Evolutionary conservation across 2,888 invertebrate species (phyloP), one percentile per base, ranked within the genome.

Genomic region (Hoplodrina ambigua): DNA sequence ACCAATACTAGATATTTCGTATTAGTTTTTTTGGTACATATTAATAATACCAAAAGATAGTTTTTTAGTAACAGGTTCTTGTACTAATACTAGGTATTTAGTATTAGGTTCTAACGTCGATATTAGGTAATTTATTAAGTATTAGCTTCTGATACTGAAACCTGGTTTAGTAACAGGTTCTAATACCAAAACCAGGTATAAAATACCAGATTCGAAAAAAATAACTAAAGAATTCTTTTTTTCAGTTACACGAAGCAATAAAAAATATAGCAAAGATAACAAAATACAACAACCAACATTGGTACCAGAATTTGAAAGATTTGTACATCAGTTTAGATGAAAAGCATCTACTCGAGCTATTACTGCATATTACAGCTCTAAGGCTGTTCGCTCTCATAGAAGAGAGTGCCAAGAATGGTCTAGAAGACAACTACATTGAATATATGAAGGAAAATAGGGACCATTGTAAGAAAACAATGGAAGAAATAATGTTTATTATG

Each of bases 161-260:
- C 41, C 41, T 4, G 41, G 41, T 3, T 41, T 41, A 33, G 33
- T 33, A 33, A 5, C 6, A 33, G 41, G 41, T 41, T 11, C 41
- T 41, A 41, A 41, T 11, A 41, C 11, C 41, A 11, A 41, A 11
- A 41, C 41, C 11, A 11, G 11, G 11, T 41, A 41, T 41, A n/a
- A n/a, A 37, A 8, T 37, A 41, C 4, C 41, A 11, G 41, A 7
- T 41, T 41, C 41, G 7, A 11, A 41, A 1, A 41, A 41, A 57
- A 57, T 53, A 37, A 20, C 17, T 5, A 25, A 41, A 20, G n/a
- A 55, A 5, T 63, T 4, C 1, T 68, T 61, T 55, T 46, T 92
- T 92, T 58, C 89, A 95, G 95, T 63, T 95, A 0, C 94, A 95
- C 71, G 86, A 86, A 5, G 89, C 93, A 0, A 64, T 95, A 19